Evolutionary conservation across 1,140 invertebrate genomes (phyloP), one percentile per base, ranked within the genome.

Genomic region (Micrasema minimum): DNA sequence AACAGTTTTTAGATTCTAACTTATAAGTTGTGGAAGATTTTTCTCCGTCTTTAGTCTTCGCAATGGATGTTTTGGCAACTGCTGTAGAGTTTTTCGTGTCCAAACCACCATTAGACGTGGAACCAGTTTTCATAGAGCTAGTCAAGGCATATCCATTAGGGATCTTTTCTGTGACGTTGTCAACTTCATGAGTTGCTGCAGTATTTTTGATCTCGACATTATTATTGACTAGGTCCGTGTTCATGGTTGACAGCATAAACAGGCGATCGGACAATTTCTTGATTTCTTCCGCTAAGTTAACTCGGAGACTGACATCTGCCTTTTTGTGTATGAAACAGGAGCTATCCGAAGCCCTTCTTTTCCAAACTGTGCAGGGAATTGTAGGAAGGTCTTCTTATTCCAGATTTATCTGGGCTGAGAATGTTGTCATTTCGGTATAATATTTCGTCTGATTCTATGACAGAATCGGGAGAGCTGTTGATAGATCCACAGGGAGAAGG

Each of bases 241-340:
- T 83, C 78, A 93, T 90, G 38, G 88, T 88, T 0, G 89, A 89
- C n/a, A 90, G 78, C 80, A 88, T 89, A 31, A 90, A 90, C 18
- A 93, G 79, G 78, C 92, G 92, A 76, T 93, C 91, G 0, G 90
- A 90, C 0, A 94, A 77, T 79, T 91, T 92, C 41, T 91, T 89
- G 41, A 93, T 93, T 79, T 94, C 92, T 72, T 93, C 92, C 0
- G 91, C 91, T 68, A 91, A 80, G 78, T 90, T 90, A 35, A 89
- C 85, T 66, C 88, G 82, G 50, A 89, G 86, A n/a, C 83, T 77
- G 7, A 87, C 83, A 70, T 88, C 87, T 11, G 82, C 79, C 69
- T 82, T 83, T 78, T 87, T 86, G 23, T 85, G 81, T 51, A 88
- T 76, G 55, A 91, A 82, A 76, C 87, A 90, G 2, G 85, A 87